Percentiles rank a stretch among this genome's conserved stretches.
phyloP scores from a whole-genome alignment of 1,140 invertebrate genomes.

The Araneus ventricosus region DNA sequence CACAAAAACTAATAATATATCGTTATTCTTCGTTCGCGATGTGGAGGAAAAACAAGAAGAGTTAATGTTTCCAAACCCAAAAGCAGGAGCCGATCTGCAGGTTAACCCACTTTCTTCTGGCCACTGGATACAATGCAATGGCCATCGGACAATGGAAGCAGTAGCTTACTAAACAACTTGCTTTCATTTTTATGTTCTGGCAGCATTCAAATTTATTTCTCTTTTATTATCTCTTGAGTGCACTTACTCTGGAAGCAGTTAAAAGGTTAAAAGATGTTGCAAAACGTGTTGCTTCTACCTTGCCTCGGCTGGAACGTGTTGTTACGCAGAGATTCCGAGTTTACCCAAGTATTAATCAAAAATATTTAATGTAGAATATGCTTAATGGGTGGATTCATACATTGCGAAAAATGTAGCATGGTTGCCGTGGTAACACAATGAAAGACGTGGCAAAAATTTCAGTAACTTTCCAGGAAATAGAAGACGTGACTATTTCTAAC shows the following conservation, averaged over 20 bases:
- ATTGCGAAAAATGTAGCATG: no score
- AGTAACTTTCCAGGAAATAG: no score
- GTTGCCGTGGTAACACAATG: no score
- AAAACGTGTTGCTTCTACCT: not conserved
- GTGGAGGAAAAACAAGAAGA: not conserved
- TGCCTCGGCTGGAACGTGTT: no score
- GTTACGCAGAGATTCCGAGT: no score
- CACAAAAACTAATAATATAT: not conserved
- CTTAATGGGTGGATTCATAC: no score
- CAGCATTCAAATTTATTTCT: not conserved
- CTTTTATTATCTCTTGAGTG: not conserved
- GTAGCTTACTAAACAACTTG: not conserved
- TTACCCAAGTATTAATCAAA: no score
- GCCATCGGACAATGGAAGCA: not conserved
- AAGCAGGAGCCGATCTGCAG: not conserved
- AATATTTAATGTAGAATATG: no score
- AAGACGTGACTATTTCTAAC: no score
- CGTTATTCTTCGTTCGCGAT: not conserved
- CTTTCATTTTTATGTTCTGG: not conserved
- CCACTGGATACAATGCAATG: not conserved
- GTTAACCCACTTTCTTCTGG: not conserved
- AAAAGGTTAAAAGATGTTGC: conserved; percentile 29
- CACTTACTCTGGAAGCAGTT: not conserved
- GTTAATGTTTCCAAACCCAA: not conserved
- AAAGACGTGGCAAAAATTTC: no score